Evolutionary conservation across 1,140 invertebrate species (phyloP), one percentile per base, ranked within the genome.

Genomic region (Drepana arcuata): DNA sequence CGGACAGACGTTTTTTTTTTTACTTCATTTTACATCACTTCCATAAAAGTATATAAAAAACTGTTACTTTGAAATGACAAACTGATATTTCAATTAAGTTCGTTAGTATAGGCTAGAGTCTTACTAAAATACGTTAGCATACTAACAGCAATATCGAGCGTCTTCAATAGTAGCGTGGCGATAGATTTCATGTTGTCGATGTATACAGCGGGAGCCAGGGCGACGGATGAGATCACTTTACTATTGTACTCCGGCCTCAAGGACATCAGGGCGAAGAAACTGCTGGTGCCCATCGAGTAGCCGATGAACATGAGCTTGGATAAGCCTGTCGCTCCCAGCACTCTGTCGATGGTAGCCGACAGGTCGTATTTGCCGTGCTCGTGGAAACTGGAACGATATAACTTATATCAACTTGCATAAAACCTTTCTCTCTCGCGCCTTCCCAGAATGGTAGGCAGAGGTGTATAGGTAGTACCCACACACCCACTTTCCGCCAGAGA

Each of bases 281-380:
- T 78, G 0, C 87, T 88, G 3, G 84, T 84, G 2, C 88, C 88
- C 88, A 89, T 87, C 10, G 86, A 87, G 56, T 87, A 85, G 14
- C 86, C 86, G 13, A 86, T 49, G 58, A 85, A 92, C 30, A 85
- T 68, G 0, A 93, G n/a, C 27, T 87, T 82, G 3, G 68, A 28
- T 2, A 83, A 57, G 0, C 77, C 69, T 0, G 88, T 91, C 9
- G 64, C 56, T 1, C 83, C 50, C 1, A 92, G 51, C 2, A 91
- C 83, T 43, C 86, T 86, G 48, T 91, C 86, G 10, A 93, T 85
- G 60, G 88, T 86, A 0, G 90, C 88, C 16, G 91, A 89, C 10
- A 91, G 47, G 61, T 94, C 92, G 46, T 87, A 87, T 40, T 60
- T 63, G 4, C 74, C 74, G 34, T 79, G 70, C 27, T 79, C 74